Conservation (phyloP, 92 coral and sea anemone genomes). For the Metridium senile region DNA sequence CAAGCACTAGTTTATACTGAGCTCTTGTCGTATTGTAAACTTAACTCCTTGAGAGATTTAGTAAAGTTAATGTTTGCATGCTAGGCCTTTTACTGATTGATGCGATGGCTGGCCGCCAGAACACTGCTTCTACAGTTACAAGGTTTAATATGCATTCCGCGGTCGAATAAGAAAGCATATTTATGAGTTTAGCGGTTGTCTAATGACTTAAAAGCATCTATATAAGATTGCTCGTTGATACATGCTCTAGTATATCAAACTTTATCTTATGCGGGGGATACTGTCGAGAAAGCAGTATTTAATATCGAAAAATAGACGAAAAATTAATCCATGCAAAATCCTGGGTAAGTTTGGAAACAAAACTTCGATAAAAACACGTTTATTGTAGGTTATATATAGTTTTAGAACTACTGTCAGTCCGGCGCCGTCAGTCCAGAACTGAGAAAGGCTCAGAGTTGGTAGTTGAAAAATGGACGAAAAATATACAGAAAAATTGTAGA, state of each 20-base stretch:
- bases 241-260: not conserved
- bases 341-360: no score
- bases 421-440: no score
- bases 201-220: conserved; percentile 6
- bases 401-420: no score
- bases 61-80: conserved; percentile 3
- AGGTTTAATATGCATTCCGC: conserved; percentile 12
- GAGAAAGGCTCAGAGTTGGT: no score
- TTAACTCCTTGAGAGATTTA: not conserved
- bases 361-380: no score
- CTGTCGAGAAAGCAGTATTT: no score
- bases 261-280: not conserved
- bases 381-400: no score
- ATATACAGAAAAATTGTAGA: no score
- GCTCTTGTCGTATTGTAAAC: conserved; percentile 1
- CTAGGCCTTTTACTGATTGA: not conserved
- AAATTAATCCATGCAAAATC: no score
- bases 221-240: conserved; percentile 1
- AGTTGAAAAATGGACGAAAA: no score
- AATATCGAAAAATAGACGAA: no score
- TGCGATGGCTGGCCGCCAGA: conserved; percentile 18
- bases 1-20: not conserved
- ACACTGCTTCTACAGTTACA: not conserved
- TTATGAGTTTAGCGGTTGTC: conserved; percentile 23
- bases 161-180: conserved; percentile 2